Conservation (phyloP, 2,113 vertebrate genomes). For the Barbus barbus region DNA sequence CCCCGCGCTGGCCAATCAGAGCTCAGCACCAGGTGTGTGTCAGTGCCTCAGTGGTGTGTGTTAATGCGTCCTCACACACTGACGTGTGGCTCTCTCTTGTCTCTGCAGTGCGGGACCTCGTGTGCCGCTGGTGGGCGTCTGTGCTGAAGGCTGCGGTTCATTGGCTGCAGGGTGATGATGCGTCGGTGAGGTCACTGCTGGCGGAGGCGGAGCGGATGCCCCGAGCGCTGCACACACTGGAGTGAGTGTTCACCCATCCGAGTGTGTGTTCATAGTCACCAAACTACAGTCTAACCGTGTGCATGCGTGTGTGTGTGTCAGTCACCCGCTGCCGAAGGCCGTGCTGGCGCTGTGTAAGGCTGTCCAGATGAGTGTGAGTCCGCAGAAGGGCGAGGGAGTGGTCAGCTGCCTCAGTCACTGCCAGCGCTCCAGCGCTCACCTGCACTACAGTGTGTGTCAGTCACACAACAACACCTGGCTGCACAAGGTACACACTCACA, state of each 20-base stretch:
- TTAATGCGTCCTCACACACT: background rate
- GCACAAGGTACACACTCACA: slow-evolving; percentile 79
- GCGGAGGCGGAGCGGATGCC: slow-evolving; percentile 89
- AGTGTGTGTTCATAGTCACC: background rate
- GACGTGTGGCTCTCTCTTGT: background rate
- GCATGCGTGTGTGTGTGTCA: slow-evolving; percentile 63
- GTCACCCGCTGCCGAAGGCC: slow-evolving; percentile 88
- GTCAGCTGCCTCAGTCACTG: slow-evolving; percentile 82
- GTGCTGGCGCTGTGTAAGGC: slow-evolving; percentile 87
- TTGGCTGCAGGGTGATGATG: slow-evolving; percentile 92
- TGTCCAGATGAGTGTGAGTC: slow-evolving; percentile 84
- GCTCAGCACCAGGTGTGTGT: slow-evolving; percentile 65
- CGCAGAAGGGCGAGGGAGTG: slow-evolving; percentile 86
- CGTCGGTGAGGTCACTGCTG: slow-evolving; percentile 78
- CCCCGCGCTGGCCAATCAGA: slow-evolving; percentile 71
- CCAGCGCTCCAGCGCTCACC: slow-evolving; percentile 86
- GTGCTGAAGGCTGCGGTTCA: slow-evolving; percentile 83
- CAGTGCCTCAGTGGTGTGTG: background rate
- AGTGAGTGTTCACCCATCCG: slow-evolving; percentile 76
- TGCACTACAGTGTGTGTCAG: slow-evolving; percentile 86
- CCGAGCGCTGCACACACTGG: slow-evolving; percentile 84
- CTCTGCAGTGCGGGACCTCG: slow-evolving; percentile 82
- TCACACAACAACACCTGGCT: slow-evolving; percentile 77
- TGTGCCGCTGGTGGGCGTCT: slow-evolving; percentile 94
- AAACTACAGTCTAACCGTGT: background rate